Evolutionary conservation across 2,888 invertebrate species (phyloP).

Genomic region (Pelosia muscerda): DNA sequence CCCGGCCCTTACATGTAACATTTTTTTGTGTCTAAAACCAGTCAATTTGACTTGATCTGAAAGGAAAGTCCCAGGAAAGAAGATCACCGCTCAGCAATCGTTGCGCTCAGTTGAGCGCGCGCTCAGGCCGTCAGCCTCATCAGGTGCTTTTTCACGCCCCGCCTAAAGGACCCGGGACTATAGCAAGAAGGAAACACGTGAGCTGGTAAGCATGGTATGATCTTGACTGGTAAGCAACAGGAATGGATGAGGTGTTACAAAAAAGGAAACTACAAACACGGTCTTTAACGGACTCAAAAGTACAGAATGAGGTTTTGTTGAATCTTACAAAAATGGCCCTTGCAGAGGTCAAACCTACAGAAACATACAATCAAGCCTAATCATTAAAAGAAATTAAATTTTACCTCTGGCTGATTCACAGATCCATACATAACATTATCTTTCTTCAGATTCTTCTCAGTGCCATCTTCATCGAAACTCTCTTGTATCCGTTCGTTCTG

Average conservation of each 20-base stretch:
- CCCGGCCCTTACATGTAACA: too few relatives aligned
- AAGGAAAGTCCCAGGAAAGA: too few relatives aligned
- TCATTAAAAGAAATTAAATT: not conserved
- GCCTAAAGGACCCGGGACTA: too few relatives aligned
- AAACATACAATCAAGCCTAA: not conserved
- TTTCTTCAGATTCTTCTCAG: conserved; percentile 70
- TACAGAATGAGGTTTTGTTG: not conserved
- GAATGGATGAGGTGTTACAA: not conserved
- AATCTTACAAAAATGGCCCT: not conserved
- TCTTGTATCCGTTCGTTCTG: conserved; percentile 71
- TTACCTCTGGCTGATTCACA: conserved; percentile 75
- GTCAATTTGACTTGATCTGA: too few relatives aligned
- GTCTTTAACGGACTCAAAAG: not conserved
- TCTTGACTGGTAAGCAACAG: not conserved
- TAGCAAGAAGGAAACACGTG: too few relatives aligned
- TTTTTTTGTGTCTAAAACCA: too few relatives aligned
- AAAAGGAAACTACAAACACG: not conserved
- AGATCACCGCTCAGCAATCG: too few relatives aligned
- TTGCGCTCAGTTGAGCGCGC: too few relatives aligned
- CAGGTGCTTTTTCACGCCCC: too few relatives aligned
- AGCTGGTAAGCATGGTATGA: too few relatives aligned
- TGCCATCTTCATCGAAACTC: conserved; percentile 70
- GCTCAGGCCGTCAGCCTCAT: too few relatives aligned
- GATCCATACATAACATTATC: conserved; percentile 84
- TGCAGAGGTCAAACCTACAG: not conserved